phyloP scores from a whole-genome alignment of 2,113 vertebrate genomes.

The Solea senegalensis region DNA sequence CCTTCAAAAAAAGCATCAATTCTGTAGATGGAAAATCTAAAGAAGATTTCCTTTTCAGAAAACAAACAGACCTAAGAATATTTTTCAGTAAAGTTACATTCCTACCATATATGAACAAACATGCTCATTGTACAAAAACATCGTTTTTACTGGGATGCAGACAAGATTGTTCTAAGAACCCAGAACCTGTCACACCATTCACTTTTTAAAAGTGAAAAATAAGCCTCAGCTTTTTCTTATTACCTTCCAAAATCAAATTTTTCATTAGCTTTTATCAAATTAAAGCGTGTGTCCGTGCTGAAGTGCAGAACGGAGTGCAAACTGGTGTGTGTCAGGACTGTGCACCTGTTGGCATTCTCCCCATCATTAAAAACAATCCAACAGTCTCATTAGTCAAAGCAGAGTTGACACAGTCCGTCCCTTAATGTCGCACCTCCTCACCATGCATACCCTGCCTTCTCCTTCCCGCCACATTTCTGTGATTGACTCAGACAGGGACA shows the following conservation, averaged over 20 bases:
- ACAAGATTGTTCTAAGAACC: not conserved
- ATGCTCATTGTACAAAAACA: no score
- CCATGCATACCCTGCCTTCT: slow-evolving; percentile 26
- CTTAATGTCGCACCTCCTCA: slow-evolving; percentile 65
- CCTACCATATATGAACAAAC: no score
- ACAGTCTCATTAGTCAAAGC: slow-evolving; percentile 72
- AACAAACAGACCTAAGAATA: no score
- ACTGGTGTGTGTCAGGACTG: slow-evolving; percentile 42
- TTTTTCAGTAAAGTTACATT: no score
- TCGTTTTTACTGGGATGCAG: not conserved
- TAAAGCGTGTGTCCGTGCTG: slow-evolving; percentile 39
- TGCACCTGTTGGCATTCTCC: slow-evolving; percentile 80
- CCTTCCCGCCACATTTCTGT: slow-evolving; percentile 59
- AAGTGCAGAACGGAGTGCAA: slow-evolving; percentile 23
- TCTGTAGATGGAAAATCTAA: no score
- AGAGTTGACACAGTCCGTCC: slow-evolving; percentile 75
- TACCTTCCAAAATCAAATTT: slow-evolving; percentile 66
- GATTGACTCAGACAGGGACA: slow-evolving; percentile 86
- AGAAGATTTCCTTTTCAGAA: no score
- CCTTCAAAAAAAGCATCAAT: no score
- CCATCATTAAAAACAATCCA: slow-evolving; percentile 78
- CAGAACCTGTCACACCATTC: not conserved
- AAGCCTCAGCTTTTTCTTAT: slow-evolving; percentile 58
- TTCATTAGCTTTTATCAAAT: slow-evolving; percentile 72
- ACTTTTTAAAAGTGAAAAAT: slow-evolving; percentile 58